These are phyloP conservation scores for Emesis russula DNA, from an alignment of 2,888 invertebrate species.

Conservation along the genomic window DNA sequence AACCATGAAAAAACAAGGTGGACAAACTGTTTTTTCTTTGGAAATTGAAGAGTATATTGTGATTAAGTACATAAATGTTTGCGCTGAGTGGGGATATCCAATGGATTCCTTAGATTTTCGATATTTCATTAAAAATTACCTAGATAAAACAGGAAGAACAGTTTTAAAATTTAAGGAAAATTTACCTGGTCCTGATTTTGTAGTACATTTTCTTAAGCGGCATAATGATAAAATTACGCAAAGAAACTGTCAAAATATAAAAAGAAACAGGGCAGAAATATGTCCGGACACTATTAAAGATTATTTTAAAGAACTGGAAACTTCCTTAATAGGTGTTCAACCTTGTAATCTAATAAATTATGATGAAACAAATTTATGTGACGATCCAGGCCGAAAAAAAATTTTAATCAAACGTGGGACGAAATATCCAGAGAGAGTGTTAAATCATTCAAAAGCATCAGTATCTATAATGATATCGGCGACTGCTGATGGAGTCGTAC, in stretches of 20 bases:
- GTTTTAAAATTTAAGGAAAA: conserved; percentile 68
- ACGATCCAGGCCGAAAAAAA: conserved; percentile 62
- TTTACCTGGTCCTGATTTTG: conserved; percentile 82
- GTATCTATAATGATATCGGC: conserved; percentile 13
- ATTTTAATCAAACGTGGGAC: conserved; percentile 68
- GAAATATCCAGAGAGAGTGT: conserved; percentile 87
- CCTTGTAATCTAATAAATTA: conserved; percentile 62
- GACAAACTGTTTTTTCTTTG: conserved; percentile 56
- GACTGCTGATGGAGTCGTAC: background rate
- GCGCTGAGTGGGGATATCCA: conserved; percentile 51
- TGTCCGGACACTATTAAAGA: conserved; percentile 67
- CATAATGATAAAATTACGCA: conserved; percentile 78
- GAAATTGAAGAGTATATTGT: conserved; percentile 69
- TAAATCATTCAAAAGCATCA: conserved; percentile 11
- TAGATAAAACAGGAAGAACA: conserved; percentile 61
- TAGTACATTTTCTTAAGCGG: conserved; percentile 76
- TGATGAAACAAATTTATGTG: conserved; percentile 63
- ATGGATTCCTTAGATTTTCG: conserved; percentile 71
- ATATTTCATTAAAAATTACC: conserved; percentile 68
- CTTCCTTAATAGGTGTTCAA: conserved; percentile 55
- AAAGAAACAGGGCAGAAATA: conserved; percentile 72
- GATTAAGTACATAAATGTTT: conserved; percentile 71
- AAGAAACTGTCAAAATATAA: conserved; percentile 86
- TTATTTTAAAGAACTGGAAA: conserved; percentile 68
- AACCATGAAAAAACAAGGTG: conserved; percentile 68